phyloP scores from a whole-genome alignment of 1,140 invertebrate genomes.

The Platorchestia sp. region DNA sequence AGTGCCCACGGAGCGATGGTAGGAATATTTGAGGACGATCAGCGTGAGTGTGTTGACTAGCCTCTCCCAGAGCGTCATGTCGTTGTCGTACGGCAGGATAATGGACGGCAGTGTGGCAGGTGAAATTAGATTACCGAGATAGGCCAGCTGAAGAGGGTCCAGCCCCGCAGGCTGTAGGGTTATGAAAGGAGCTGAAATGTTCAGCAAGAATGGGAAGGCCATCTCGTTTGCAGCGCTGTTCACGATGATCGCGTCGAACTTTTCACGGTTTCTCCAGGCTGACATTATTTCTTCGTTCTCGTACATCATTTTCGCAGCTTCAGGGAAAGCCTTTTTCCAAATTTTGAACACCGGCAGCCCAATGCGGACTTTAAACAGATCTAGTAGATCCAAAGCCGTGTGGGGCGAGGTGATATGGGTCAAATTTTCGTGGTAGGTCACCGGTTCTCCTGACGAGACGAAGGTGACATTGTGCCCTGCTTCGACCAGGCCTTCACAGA shows the following conservation, averaged over 20 bases:
- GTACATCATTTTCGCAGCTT: constrained; percentile 61
- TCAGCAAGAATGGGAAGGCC: constrained; percentile 64
- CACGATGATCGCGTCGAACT: constrained; percentile 64
- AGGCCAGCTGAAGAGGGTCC: constrained; percentile 63
- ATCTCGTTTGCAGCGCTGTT: constrained; percentile 66
- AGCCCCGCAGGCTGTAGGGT: constrained; percentile 60
- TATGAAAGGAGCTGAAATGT: constrained; percentile 61
- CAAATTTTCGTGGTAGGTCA: constrained; percentile 57
- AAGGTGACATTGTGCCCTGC: constrained; percentile 61
- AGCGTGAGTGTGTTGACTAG: constrained; percentile 64
- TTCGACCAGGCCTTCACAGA: constrained; percentile 57
- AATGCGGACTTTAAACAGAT: constrained; percentile 61
- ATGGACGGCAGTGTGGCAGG: constrained; percentile 63
- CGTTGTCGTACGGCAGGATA: constrained; percentile 60
- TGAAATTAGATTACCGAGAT: constrained; percentile 63
- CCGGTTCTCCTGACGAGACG: constrained; percentile 59
- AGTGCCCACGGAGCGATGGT: constrained; percentile 57
- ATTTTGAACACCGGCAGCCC: constrained; percentile 57
- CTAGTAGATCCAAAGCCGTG: constrained; percentile 62
- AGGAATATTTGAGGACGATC: constrained; percentile 57
- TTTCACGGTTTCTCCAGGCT: constrained; percentile 57
- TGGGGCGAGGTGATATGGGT: constrained; percentile 61
- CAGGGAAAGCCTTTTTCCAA: constrained; percentile 60
- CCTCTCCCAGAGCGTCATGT: constrained; percentile 63
- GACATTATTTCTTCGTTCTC: constrained; percentile 57